A percentile compares a stretch with the other conserved stretches of the same genome.
These are phyloP conservation scores for Zaprionus gabonicus DNA, from an alignment of 1,140 invertebrate species.

Conservation along the genomic window DNA sequence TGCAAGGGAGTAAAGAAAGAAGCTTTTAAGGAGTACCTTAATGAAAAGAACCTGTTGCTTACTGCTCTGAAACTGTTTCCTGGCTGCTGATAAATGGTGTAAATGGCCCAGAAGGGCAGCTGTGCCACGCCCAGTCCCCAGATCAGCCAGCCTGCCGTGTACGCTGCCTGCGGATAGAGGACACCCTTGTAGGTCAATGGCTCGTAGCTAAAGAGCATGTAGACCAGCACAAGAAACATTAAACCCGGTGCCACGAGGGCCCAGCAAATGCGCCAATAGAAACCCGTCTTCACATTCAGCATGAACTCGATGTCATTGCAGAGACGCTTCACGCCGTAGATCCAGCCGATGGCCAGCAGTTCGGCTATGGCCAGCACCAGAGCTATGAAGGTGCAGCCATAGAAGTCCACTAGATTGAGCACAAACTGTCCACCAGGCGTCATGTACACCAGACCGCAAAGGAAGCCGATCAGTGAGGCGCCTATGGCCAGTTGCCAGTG, in stretches of 20 bases:
- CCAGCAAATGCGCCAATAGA: conserved; percentile 95
- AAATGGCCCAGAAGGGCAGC: conserved; percentile 85
- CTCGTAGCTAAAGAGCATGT: conserved; percentile 86
- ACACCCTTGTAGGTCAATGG: conserved; percentile 85
- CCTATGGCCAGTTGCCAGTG: conserved; percentile 87
- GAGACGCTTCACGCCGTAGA: conserved; percentile 90
- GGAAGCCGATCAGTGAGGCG: conserved; percentile 87
- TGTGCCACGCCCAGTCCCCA: conserved; percentile 85
- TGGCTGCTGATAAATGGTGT: conserved; percentile 70
- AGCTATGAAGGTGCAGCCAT: conserved; percentile 92
- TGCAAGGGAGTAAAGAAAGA: neutral
- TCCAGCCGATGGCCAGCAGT: conserved; percentile 89
- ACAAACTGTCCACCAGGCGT: conserved; percentile 95
- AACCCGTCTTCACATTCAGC: conserved; percentile 88
- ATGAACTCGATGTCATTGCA: conserved; percentile 89
- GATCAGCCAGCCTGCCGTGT: conserved; percentile 85
- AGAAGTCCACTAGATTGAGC: conserved; percentile 93
- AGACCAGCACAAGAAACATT: conserved; percentile 89
- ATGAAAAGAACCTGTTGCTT: conserved; percentile 1
- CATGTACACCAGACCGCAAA: conserved; percentile 90
- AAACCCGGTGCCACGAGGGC: conserved; percentile 89
- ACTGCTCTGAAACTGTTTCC: conserved; percentile 58
- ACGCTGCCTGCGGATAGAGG: conserved; percentile 84
- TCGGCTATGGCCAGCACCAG: conserved; percentile 91
- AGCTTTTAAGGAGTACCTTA: no score